Base-by-base conservation (phyloP, 2,113 vertebrate species). In the Panurus biarmicus region DNA sequence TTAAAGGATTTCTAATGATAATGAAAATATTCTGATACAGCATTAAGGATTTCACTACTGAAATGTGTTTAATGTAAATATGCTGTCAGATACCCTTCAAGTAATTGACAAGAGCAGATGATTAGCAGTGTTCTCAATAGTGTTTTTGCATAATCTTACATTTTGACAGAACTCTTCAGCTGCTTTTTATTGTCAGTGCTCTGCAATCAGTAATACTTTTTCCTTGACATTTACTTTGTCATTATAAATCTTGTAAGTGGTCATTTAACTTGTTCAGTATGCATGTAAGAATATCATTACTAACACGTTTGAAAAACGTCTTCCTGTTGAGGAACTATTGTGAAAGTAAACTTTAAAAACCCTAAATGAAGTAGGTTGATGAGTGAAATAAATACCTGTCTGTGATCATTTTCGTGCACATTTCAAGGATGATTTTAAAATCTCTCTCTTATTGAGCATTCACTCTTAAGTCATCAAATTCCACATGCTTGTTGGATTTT, bases 21-120 rank as follows among this genome's bases (percentile, higher is more conserved):
- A 97, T 97, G 96, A 96, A 97, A 98, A 97, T 98, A 95, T 97
- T 97, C 97, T 96, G 92, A 93, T 97, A 96, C 82, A 97, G 93
- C 97, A 97, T 97, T 97, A 97, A 98, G 97, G 97, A 96, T 97
- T 98, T 98, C 97, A 96, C 97, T 97, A 85, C 95, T 97, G 97
- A 97, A 97, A 97, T 96, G 97, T 98, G 98, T 98, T 98, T 98
- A 98, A 98, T 98, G 98, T 98, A 99, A 98, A 98, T 98, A 98
- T 97, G 97, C 98, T 99, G 98, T 98, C 98, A 98, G 98, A 98
- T 98, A 97, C 98, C 98, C 98, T 98, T 98, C 98, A 97, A 97
- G 98, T 99, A 98, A 99, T 98, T 98, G 98, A 98, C 98, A 98
- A 97, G 96, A 98, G 98, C 98, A 98, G 98, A 98, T 98, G 98